Percentiles rank a stretch among this genome's conserved stretches.
These are phyloP conservation scores for Euwallacea similis DNA, from an alignment of 1,140 invertebrate genomes.

Conservation along the genomic window DNA sequence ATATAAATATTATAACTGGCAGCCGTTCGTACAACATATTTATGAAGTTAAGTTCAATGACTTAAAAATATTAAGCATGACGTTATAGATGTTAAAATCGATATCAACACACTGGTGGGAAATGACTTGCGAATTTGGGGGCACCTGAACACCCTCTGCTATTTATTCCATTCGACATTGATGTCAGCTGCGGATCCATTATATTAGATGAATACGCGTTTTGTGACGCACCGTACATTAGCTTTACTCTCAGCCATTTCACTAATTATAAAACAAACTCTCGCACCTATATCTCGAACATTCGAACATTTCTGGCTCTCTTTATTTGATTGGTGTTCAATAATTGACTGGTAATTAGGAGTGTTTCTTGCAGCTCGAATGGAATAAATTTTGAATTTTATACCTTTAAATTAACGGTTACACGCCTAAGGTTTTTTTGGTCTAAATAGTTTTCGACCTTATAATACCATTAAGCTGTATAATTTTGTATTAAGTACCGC, in stretches of 20 bases:
- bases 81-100: constrained; percentile 39
- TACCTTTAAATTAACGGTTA: too few relatives aligned
- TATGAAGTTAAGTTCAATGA: constrained; percentile 27
- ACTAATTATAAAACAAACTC: constrained; percentile 42
- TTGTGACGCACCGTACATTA: constrained; percentile 42
- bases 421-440: too few relatives aligned
- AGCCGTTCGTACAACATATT: constrained; percentile 3
- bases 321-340: constrained; percentile 20
- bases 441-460: too few relatives aligned
- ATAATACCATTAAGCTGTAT: too few relatives aligned
- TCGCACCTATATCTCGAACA: constrained; percentile 1
- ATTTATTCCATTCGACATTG: constrained; percentile 41
- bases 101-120: constrained; percentile 36
- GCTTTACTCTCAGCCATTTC: constrained; percentile 39
- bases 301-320: constrained; percentile 20
- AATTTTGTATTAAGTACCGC: too few relatives aligned
- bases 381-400: too few relatives aligned
- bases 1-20: too few relatives aligned
- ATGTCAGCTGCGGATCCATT: constrained; percentile 46
- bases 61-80: constrained; percentile 35
- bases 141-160: constrained; percentile 44
- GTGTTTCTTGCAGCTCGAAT: too few relatives aligned
- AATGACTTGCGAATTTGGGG: constrained; percentile 46
- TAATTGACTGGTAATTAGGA: too few relatives aligned
- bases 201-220: constrained; percentile 48